Evolutionary conservation across 2,113 vertebrate species (phyloP).

Genomic region (Actenoides hombroni): DNA sequence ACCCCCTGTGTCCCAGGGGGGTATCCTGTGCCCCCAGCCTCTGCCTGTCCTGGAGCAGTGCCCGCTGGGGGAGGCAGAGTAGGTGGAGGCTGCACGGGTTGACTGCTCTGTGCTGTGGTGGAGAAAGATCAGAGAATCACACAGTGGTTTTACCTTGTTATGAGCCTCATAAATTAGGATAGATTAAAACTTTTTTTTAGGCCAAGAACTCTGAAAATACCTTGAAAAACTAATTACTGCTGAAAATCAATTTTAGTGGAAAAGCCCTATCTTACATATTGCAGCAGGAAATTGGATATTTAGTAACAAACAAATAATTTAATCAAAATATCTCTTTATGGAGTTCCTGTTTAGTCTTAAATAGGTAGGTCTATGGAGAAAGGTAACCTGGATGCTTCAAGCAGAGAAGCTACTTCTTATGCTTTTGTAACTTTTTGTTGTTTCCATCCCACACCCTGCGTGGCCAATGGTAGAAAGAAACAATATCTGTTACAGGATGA

Average conservation of each 20-base stretch:
- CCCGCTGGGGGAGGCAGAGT: neutral
- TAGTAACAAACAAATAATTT: neutral
- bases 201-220: too few species aligned
- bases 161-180: too few species aligned
- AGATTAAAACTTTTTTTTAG: too few species aligned
- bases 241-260: too few species aligned
- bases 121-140: neutral
- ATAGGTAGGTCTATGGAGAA: neutral
- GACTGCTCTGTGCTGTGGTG: neutral
- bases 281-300: neutral
- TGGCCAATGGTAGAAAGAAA: too few species aligned
- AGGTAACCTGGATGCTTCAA: neutral
- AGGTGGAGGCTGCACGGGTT: neutral
- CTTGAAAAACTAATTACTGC: too few species aligned
- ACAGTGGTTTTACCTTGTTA: too few species aligned
- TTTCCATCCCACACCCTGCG: too few species aligned
- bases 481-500: too few species aligned
- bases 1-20: fast-evolving
- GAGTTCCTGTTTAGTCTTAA: neutral
- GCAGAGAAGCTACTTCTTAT: too few species aligned
- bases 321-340: neutral
- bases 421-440: too few species aligned
- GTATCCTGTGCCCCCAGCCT: neutral
- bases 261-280: too few species aligned
- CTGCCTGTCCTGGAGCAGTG: neutral